Evolutionary conservation across 2,113 vertebrate species (phyloP), one percentile per base, ranked within the genome.

Genomic region (Heloderma charlesbogerti): DNA sequence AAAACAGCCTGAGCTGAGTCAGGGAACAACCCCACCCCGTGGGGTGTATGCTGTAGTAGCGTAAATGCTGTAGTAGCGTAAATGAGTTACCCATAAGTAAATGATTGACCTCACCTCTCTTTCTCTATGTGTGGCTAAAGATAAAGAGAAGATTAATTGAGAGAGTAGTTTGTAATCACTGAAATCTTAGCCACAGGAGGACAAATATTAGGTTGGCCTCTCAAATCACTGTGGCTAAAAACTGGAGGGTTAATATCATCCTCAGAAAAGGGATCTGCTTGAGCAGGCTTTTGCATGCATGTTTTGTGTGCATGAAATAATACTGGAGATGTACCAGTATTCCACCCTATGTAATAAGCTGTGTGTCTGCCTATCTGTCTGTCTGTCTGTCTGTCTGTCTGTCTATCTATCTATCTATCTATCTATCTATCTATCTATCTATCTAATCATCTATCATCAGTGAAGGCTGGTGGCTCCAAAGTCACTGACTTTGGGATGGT

Each of bases 141-240:
- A 92, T 12, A 92, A 93, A 94, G 84, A 72, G 71, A 48, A 82
- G 93, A 91, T 92, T 86, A 93, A 51, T 67, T 72, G 40, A 79
- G 84, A 94, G n/a, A 87, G 34, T 54, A 4, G 10, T 90, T 87
- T 88, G 27, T 85, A 89, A 91, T 81, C 60, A 86, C 37, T 27
- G 87, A 75, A 87, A 43, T 84, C 90, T 92, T 93, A 87, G 89
- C 89, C 91, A 90, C 92, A 45, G 29, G 74, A 74, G 67, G 51
- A 88, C 9, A 94, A 92, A 77, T 81, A 20, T 40, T 57, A 71
- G n/a, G 10, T 18, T 8, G 75, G 89, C 63, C 81, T 86, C 66
- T 79, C 60, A 7, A 89, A 34, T 79, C 40, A 91, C 69, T 63
- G 34, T 88, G 31, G 43, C 40, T n/a, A 67, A 51, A 85, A n/a